Base-by-base conservation (phyloP, 2,888 invertebrate species). In the Scaptomyza cyrtandrae region DNA sequence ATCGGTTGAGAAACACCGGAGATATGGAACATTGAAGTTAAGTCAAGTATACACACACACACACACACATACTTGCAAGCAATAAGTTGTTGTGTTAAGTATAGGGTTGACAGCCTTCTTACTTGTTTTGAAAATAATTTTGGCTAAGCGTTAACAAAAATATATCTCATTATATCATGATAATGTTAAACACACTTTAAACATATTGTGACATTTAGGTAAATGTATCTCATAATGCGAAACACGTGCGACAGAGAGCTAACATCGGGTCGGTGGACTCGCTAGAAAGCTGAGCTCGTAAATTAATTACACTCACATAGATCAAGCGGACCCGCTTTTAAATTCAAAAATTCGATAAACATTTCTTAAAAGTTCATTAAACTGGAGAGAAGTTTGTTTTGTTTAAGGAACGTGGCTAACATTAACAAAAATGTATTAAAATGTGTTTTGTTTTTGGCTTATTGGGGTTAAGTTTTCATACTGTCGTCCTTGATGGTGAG, bases 271-370 rank as follows among this genome's bases (percentile, higher is more conserved):
- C 48, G 49, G 24, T 62, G 59, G 14, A 68, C 69, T 45, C 44
- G 4, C 33, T 6, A 16, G 27, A 27, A 54, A 72, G 19, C 24
- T 14, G 14, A 49, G 73, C 58, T 67, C 59, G 53, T 75, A 75
- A 77, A 67, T 75, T 75, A 53, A 35, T 48, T 24, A 41, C 19
- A 37, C n/a, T 19, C 57, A 53, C 66, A 67, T 67, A 75, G 72
- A 75, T 72, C 77, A 72, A 63, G n/a, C 19, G 14, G 55, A 5
- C 14, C 24, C 31, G 27, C 50, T 16, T 16, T 37, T 35, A 39
- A 52, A 56, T 43, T 33, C n/a, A 62, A 19, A 19, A 39, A 43
- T 41, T 27, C 6, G 13, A 19, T 56, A 29, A 10, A 33, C 10
- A 10, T 9, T 9, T 14, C 13, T 14, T 2, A 14, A 14, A 6